These are phyloP conservation scores for Ploceus nigricollis DNA, from an alignment of 2,113 vertebrate species.

Conservation along the genomic window DNA sequence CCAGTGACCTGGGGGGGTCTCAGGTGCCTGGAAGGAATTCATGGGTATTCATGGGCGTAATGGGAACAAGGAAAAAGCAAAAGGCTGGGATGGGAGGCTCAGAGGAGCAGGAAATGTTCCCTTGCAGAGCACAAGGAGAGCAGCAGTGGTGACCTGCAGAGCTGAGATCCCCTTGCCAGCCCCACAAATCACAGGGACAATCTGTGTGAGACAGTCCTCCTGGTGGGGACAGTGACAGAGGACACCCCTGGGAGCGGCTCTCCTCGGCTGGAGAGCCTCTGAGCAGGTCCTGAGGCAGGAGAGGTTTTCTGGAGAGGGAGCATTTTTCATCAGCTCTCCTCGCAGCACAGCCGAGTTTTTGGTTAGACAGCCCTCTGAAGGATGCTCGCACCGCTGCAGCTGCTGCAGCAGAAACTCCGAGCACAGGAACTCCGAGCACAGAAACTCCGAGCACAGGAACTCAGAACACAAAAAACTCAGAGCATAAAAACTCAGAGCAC, in stretches of 20 bases:
- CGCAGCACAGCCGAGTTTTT: not conserved
- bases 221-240: not conserved
- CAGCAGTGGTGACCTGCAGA: not conserved
- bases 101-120: not conserved
- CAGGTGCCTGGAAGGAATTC: not conserved
- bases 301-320: not conserved
- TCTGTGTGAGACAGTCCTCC: not conserved
- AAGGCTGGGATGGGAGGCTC: not conserved
- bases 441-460: no score
- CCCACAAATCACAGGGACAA: not conserved
- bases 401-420: no score
- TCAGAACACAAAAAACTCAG: no score
- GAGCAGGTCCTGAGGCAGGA: not conserved
- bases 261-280: not conserved
- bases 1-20: not conserved
- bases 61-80: no score
- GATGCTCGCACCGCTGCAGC: not conserved
- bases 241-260: not conserved
- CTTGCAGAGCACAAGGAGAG: not conserved
- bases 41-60: not conserved
- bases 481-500: no score
- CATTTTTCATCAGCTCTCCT: not conserved
- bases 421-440: no score
- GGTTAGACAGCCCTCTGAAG: slow-evolving; percentile 59
- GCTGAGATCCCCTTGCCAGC: not conserved